Evolutionary conservation across 2,113 vertebrate genomes (phyloP).

Genomic region (Lycaon pictus): DNA sequence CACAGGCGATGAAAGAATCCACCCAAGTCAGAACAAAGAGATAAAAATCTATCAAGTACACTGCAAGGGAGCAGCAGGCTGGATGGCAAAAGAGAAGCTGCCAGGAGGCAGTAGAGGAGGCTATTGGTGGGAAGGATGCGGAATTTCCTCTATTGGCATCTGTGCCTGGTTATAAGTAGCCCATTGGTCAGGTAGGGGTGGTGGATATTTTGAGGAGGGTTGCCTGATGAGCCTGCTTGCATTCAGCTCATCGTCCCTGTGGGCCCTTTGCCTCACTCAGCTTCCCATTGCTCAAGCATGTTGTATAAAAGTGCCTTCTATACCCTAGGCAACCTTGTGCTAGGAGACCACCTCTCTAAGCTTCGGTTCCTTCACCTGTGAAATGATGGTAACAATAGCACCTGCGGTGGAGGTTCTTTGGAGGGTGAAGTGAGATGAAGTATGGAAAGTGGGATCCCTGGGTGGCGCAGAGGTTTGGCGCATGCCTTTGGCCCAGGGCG

Average conservation of each 20-base stretch:
- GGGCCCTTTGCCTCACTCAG: not conserved
- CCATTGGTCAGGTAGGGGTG: not conserved
- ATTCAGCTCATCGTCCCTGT: not conserved
- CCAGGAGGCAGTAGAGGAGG: not conserved
- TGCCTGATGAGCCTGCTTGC: not conserved
- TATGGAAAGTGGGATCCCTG: not conserved
- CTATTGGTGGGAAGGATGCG: not conserved
- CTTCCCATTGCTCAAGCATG: not conserved
- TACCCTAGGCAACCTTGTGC: not conserved
- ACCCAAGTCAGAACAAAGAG: not conserved
- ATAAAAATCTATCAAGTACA: not conserved
- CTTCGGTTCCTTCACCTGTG: not conserved
- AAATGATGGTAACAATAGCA: not conserved
- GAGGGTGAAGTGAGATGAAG: not conserved
- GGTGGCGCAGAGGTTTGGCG: too few species aligned
- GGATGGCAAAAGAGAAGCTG: not conserved
- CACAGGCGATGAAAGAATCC: not conserved
- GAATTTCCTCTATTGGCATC: not conserved
- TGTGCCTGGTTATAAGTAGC: not conserved
- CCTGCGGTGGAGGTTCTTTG: not conserved
- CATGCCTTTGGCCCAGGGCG: too few species aligned
- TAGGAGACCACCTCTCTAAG: not conserved
- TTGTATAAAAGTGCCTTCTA: not conserved
- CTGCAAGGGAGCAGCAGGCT: not conserved
- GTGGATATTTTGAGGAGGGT: not conserved